Conservation (phyloP, 2,888 invertebrate genomes). For the Eurois occulta region DNA sequence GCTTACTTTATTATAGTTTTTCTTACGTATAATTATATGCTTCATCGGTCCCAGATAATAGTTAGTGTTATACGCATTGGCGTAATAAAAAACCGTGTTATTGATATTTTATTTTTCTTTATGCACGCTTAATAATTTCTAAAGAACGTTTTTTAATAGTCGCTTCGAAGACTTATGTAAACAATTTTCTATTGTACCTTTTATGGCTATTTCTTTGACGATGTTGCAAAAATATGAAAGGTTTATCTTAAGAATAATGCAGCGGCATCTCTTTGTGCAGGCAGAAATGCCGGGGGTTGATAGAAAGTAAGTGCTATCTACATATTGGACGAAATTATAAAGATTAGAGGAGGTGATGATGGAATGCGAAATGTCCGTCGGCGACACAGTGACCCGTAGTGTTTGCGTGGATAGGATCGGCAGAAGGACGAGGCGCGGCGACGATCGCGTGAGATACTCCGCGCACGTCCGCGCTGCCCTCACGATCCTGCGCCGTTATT, state of each 20-base stretch:
- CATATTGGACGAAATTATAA: conserved; percentile 74
- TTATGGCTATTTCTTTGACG: conserved; percentile 39
- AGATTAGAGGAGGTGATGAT: conserved; percentile 75
- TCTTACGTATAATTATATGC: conserved; percentile 63
- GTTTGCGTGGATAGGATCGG: conserved; percentile 74
- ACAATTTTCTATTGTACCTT: conserved; percentile 50
- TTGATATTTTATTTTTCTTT: conserved; percentile 51
- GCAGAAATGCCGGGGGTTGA: conserved; percentile 63
- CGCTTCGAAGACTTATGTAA: conserved; percentile 49
- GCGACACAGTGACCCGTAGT: conserved; percentile 81
- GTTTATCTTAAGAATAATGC: conserved; percentile 55
- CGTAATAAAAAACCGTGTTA: conserved; percentile 48
- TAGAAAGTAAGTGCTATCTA: conserved; percentile 71
- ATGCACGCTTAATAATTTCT: conserved; percentile 34
- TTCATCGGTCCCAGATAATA: conserved; percentile 60
- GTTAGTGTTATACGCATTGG: conserved; percentile 49
- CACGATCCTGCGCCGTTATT: conserved; percentile 77
- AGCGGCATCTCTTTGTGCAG: conserved; percentile 67
- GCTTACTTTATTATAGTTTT: conserved; percentile 51
- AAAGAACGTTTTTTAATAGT: conserved; percentile 34
- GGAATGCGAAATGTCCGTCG: conserved; percentile 79
- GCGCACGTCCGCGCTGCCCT: conserved; percentile 80
- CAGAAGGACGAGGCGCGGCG: conserved; percentile 74
- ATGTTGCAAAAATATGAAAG: conserved; percentile 42
- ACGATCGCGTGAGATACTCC: conserved; percentile 85